Conservation (phyloP, 2,797 vertebrate genomes). For the Toxotes lorentzi region DNA sequence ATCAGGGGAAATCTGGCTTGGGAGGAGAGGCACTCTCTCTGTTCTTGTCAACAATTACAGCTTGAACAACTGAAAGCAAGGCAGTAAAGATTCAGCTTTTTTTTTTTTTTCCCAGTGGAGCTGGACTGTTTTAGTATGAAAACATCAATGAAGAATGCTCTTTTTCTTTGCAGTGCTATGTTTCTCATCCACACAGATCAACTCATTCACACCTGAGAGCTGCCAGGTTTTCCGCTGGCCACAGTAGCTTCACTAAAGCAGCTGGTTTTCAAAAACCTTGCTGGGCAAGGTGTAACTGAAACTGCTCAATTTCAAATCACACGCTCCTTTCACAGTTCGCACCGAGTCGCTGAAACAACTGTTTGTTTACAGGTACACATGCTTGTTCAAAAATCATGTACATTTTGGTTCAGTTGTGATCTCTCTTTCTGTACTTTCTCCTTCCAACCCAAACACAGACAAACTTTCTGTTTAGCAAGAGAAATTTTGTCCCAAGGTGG, state of each 20-base stretch:
- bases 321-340: background rate
- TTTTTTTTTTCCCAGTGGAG: background rate
- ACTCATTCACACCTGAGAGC: constrained; percentile 30
- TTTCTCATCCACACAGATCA: constrained; percentile 36
- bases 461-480: background rate
- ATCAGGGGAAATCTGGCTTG: constrained; percentile 32
- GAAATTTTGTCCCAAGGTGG: background rate
- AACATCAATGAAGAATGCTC: constrained; percentile 24
- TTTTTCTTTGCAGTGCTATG: background rate
- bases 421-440: background rate
- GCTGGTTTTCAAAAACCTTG: constrained; percentile 5
- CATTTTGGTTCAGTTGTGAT: background rate
- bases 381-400: background rate
- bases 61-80: background rate
- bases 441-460: background rate
- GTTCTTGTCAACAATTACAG: constrained; percentile 5
- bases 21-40: background rate
- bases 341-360: background rate
- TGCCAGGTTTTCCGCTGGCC: constrained; percentile 39
- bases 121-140: constrained; percentile 9
- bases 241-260: constrained; percentile 17
- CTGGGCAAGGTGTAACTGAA: constrained; percentile 11
- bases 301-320: constrained; percentile 17
- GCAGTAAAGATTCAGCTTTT: background rate
- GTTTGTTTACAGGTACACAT: background rate